phyloP scores from a whole-genome alignment of 2,113 vertebrate species.

The Anthoscopus minutus region DNA sequence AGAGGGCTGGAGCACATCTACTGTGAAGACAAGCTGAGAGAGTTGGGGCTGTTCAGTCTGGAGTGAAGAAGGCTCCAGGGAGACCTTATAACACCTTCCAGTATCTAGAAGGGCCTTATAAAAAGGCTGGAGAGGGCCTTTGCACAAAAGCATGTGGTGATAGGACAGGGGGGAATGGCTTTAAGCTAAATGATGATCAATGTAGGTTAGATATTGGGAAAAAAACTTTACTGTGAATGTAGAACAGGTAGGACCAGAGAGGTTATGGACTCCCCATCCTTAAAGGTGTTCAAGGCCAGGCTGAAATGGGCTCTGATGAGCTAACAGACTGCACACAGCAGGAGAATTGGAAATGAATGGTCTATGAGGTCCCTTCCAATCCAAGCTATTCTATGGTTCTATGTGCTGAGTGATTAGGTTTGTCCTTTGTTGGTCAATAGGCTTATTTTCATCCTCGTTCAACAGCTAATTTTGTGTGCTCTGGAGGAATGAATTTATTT shows the following conservation, averaged over 20 bases:
- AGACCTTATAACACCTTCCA: neutral
- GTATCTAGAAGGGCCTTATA: neutral
- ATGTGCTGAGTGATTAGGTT: neutral
- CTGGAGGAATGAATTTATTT: neutral
- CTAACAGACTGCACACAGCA: no score
- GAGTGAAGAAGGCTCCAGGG: neutral
- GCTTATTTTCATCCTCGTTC: neutral
- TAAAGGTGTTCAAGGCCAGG: neutral
- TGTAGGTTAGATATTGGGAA: neutral
- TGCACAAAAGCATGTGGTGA: neutral
- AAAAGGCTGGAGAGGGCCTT: neutral
- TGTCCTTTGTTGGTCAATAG: neutral
- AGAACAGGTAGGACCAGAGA: neutral
- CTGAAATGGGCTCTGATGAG: neutral
- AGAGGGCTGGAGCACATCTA: neutral
- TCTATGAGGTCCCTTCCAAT: neutral
- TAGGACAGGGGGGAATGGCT: neutral
- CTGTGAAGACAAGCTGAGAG: neutral
- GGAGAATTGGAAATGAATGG: neutral
- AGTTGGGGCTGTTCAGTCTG: neutral
- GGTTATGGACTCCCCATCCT: neutral
- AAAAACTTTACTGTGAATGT: neutral
- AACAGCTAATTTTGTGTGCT: neutral
- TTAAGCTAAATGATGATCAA: fast-evolving
- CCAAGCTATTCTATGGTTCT: neutral